Evolutionary conservation across 2,888 invertebrate genomes (phyloP).

Genomic region (Drosophila mimica): DNA sequence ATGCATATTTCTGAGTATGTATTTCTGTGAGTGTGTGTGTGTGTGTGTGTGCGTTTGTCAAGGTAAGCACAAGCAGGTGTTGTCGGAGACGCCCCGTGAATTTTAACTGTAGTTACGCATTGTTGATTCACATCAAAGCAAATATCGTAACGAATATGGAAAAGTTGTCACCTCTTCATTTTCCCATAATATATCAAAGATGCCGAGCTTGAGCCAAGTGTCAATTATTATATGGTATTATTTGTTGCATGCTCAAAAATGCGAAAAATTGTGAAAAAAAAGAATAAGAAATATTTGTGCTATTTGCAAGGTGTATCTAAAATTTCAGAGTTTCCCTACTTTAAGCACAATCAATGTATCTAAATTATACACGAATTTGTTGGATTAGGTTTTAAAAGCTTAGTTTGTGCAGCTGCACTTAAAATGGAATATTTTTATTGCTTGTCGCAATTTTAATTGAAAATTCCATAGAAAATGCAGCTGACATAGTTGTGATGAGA

Average conservation of each 20-base stretch:
- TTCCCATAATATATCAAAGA: background rate
- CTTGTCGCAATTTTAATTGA: constrained; percentile 51
- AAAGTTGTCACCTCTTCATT: constrained; percentile 7
- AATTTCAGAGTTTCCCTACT: background rate
- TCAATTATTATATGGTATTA: constrained; percentile 10
- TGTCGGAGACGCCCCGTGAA: constrained; percentile 42
- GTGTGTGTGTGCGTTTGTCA: constrained; percentile 13
- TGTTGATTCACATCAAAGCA: constrained; percentile 54
- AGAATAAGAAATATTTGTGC: no score
- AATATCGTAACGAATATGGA: constrained; percentile 22
- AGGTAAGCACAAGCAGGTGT: constrained; percentile 37
- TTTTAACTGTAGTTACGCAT: constrained; percentile 52
- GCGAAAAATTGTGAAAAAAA: background rate
- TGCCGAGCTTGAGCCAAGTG: background rate
- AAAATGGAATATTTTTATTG: constrained; percentile 24
- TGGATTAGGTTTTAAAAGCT: background rate
- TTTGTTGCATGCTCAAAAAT: fast-evolving
- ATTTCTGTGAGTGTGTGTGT: background rate
- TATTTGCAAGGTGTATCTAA: background rate
- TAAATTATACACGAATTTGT: background rate
- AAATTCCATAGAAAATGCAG: constrained; percentile 38
- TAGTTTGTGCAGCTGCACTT: background rate
- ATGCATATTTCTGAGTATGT: background rate
- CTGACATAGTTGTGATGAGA: constrained; percentile 22
- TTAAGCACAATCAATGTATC: background rate